Conservation (phyloP, 2,888 invertebrate genomes). For the Caenorhabditis angaria region DNA sequence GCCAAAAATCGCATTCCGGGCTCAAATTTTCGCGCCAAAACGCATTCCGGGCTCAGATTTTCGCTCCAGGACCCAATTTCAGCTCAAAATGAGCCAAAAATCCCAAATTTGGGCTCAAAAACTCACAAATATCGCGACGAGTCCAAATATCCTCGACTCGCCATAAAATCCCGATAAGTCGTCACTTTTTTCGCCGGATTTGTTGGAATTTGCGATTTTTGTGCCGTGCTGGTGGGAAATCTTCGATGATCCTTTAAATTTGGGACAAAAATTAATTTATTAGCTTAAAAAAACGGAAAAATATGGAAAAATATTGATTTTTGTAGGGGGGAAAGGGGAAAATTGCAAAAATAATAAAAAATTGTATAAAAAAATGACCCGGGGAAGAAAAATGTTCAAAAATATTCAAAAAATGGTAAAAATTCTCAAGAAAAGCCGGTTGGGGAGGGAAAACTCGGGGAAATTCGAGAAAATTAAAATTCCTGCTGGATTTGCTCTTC, state of each 20-base stretch:
- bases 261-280: neutral
- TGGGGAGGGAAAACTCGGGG: slow-evolving; percentile 17
- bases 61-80: too few relatives aligned
- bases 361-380: neutral
- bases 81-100: too few relatives aligned
- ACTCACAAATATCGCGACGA: slow-evolving; percentile 26
- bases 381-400: neutral
- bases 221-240: neutral
- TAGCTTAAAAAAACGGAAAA: neutral
- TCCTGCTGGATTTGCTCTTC: neutral
- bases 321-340: neutral
- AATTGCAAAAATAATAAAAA: neutral
- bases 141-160: slow-evolving; percentile 35
- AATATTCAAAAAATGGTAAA: too few relatives aligned
- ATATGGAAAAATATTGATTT: neutral
- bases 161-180: slow-evolving; percentile 40
- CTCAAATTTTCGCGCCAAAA: too few relatives aligned
- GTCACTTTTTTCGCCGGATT: slow-evolving; percentile 25
- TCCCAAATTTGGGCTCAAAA: neutral
- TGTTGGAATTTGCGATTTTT: too few relatives aligned
- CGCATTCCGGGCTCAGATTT: too few relatives aligned
- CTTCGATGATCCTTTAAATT: slow-evolving; percentile 2
- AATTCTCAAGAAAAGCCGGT: slow-evolving; percentile 15
- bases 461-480: neutral
- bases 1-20: too few relatives aligned